phyloP scores from a whole-genome alignment of 30 jellyfish, hydroid and myxozoan genomes.

The Cassiopea andromeda region DNA sequence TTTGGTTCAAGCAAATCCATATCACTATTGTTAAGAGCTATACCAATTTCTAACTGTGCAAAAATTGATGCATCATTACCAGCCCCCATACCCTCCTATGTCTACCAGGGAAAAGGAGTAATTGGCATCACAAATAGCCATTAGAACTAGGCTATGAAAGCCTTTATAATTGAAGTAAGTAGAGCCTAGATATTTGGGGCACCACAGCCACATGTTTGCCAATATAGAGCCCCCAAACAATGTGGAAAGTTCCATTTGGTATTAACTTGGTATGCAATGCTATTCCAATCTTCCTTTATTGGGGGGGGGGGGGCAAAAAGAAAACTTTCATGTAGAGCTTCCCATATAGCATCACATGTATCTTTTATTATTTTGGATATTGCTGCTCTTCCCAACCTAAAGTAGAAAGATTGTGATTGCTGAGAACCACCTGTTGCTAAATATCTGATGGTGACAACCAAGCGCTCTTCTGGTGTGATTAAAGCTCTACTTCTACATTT shows the following conservation, averaged over 20 bases:
- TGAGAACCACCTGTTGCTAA: constrained; percentile 8
- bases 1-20: constrained; percentile 17
- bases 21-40: constrained; percentile 1
- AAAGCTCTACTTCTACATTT: neutral
- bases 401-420: constrained; percentile 33
- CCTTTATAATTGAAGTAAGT: constrained; percentile 52
- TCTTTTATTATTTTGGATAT: constrained; percentile 37
- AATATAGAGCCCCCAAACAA: constrained; percentile 72
- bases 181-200: constrained; percentile 62
- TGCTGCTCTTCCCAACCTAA: constrained; percentile 43
- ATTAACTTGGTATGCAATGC: constrained; percentile 28
- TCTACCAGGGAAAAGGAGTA: constrained; percentile 70
- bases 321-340: constrained; percentile 27
- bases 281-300: constrained; percentile 68
- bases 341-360: constrained; percentile 62
- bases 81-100: constrained; percentile 47
- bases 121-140: constrained; percentile 87
- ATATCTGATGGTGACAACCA: constrained; percentile 60
- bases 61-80: constrained; percentile 21
- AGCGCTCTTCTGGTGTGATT: constrained; percentile 47
- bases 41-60: constrained; percentile 5
- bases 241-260: constrained; percentile 75
- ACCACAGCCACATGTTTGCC: constrained; percentile 77
- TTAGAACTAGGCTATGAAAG: constrained; percentile 61
- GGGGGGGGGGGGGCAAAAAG: too few species aligned